These are phyloP conservation scores for Cyanistes caeruleus DNA, from an alignment of 2,113 vertebrate species.

Conservation along the genomic window DNA sequence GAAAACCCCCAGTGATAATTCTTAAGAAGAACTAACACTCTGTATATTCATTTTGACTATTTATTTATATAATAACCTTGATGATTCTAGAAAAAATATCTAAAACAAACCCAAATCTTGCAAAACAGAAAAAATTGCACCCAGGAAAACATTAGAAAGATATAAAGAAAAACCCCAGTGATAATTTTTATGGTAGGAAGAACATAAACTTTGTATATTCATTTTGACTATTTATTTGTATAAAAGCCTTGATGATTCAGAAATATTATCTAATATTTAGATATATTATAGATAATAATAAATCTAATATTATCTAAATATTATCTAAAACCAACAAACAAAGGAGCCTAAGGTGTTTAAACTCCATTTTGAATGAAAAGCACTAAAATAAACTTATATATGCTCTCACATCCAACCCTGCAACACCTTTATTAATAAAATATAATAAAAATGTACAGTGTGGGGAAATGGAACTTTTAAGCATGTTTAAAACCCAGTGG, in stretches of 20 bases:
- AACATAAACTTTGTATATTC: neutral
- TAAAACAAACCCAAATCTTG: neutral
- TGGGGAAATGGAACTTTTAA: neutral
- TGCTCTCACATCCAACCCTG: neutral
- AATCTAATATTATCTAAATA: neutral
- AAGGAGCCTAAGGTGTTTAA: neutral
- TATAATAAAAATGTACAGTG: neutral
- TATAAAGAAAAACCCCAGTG: fast-evolving
- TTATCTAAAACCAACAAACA: neutral
- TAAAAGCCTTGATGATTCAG: too few relatives aligned
- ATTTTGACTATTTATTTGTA: neutral
- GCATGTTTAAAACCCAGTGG: neutral
- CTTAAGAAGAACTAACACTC: neutral
- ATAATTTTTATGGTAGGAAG: neutral
- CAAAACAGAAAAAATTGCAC: neutral
- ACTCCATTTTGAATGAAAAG: neutral
- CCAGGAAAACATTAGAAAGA: neutral
- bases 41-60: neutral
- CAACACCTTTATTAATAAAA: neutral
- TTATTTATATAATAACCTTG: neutral
- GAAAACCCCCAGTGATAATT: neutral
- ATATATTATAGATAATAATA: too few relatives aligned
- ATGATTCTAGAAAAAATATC: neutral
- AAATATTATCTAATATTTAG: too few relatives aligned
- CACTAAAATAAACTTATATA: neutral